Evolutionary conservation across 2,888 invertebrate genomes (phyloP), one percentile per base, ranked within the genome.

Genomic region (Sycophila texana): DNA sequence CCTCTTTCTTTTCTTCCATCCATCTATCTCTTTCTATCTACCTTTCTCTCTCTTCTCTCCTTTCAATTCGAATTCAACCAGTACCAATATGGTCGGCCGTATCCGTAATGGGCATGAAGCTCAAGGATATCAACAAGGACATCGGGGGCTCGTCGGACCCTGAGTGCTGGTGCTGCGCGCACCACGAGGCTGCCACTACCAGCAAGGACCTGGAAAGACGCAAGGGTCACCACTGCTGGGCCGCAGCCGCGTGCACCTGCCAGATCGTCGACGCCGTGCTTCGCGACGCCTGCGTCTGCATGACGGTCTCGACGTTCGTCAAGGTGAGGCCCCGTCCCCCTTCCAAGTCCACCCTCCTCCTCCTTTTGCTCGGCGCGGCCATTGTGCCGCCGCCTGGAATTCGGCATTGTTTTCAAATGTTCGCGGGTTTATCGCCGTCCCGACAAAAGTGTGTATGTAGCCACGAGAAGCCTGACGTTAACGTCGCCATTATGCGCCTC

Each of bases 71-170:
- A 57, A 85, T 60, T 84, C 84, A 30, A 20, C 55, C 84, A 90
- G 93, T 93, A 80, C 92, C 93, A 7, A 91, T 93, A 47, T 93
- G 93, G 93, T 92, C 92, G 74, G 91, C 92, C 47, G 92, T 92
- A 53, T 92, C 92, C 82, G 91, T 93, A 18, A 92, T 92, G 84
- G 93, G 93, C 63, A 92, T 92, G 63, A 89, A 90, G 74, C 88
- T 93, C 71, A 88, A 88, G 81, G 91, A 92, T 81, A 87, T 93
- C 73, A 91, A 92, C 83, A 92, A 91, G 47, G 88, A 90, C 63
- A 90, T 92, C 75, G 92, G 92, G n/a, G 82, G 82, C 79, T 87
- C 57, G 85, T 84, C 39, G 30, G 93, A 93, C 83, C 90, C 90
- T 10, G 92, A 93, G 83, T 89, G 92, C 22, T 93, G 92, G 92